phyloP scores from a whole-genome alignment of 1,140 invertebrate species.

The Nephotettix cincticeps region DNA sequence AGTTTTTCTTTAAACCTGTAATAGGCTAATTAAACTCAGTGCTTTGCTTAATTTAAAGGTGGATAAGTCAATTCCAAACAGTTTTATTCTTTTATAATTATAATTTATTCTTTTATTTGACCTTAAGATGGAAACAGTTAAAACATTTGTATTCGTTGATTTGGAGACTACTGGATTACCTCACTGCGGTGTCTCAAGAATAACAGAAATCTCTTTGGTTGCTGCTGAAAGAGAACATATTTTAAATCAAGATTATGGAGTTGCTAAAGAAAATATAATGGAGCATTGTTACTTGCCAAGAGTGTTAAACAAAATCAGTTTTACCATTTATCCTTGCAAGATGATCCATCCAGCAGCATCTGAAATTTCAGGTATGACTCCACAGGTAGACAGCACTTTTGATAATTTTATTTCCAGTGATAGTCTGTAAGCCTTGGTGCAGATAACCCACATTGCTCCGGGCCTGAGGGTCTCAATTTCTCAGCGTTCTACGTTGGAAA shows the following conservation, averaged over 20 bases:
- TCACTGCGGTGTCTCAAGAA: background rate
- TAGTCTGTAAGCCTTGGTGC: too few species aligned
- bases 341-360: conserved; percentile 2
- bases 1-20: too few species aligned
- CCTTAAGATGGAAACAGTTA: background rate
- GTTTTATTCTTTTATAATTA: too few species aligned
- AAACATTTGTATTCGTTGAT: conserved; percentile 12
- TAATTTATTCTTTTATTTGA: background rate
- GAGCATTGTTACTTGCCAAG: background rate
- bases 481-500: too few species aligned
- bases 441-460: too few species aligned
- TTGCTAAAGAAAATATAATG: background rate
- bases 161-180: conserved; percentile 6
- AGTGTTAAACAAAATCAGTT: conserved; percentile 1
- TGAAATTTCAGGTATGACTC: background rate
- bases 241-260: background rate
- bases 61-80: too few species aligned
- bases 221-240: background rate
- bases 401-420: too few species aligned
- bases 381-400: too few species aligned
- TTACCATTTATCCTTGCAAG: background rate
- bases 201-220: conserved; percentile 6
- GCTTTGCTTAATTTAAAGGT: too few species aligned
- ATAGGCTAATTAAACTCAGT: too few species aligned
- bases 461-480: too few species aligned